Evolutionary conservation across 2,797 vertebrate genomes (phyloP).

Genomic region (Iguana delicatissima): DNA sequence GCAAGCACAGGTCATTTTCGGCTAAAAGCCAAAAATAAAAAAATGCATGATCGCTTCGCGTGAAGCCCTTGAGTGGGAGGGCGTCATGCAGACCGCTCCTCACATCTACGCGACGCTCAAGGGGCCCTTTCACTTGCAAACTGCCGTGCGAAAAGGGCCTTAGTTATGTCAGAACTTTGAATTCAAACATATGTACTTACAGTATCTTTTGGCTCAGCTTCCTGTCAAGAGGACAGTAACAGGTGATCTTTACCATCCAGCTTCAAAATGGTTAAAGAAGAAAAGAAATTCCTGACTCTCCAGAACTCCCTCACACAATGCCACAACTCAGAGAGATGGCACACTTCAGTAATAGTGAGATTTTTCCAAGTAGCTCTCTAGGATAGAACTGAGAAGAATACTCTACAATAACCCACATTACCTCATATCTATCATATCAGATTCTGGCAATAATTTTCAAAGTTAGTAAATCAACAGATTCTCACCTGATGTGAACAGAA

Average conservation of each 20-base stretch:
- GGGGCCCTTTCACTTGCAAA: no score
- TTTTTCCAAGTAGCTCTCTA: not conserved
- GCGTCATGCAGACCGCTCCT: no score
- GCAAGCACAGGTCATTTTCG: no score
- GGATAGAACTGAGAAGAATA: not conserved
- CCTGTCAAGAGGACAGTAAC: not conserved
- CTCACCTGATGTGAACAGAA: conserved; percentile 77
- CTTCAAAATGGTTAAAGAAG: not conserved
- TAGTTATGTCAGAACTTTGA: not conserved
- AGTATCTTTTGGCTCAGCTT: not conserved
- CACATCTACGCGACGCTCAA: no score
- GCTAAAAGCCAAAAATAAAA: no score
- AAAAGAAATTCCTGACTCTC: not conserved
- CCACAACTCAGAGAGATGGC: not conserved
- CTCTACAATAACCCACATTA: not conserved
- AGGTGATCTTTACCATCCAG: not conserved
- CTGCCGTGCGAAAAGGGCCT: no score
- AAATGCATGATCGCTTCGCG: no score
- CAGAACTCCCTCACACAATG: not conserved
- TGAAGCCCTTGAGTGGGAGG: no score
- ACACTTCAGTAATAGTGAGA: not conserved
- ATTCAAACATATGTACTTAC: not conserved
- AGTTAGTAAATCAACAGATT: conserved; percentile 53
- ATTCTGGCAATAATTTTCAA: conserved; percentile 2
- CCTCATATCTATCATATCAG: not conserved